Evolutionary conservation across 2,888 invertebrate genomes (phyloP).

Genomic region (Amphipyra tragopoginis): DNA sequence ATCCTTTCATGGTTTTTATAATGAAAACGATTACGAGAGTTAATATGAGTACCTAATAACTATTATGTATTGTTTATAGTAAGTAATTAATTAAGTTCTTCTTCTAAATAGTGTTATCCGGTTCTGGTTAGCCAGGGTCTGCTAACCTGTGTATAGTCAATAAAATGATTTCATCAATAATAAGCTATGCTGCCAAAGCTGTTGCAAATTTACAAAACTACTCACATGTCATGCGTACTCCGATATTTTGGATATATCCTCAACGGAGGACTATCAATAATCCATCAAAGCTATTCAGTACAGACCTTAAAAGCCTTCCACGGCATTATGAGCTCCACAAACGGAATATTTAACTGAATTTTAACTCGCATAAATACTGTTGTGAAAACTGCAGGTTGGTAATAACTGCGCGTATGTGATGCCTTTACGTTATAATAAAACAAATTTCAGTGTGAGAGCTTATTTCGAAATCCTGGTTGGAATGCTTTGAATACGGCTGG

Average conservation of each 20-base stretch:
- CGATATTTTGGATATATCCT: slow-evolving; percentile 13
- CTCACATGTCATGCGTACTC: not conserved
- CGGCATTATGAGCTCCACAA: slow-evolving; percentile 17
- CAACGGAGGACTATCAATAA: slow-evolving; percentile 8
- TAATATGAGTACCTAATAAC: not conserved
- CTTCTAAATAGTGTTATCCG: too few relatives aligned
- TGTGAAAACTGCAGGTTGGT: slow-evolving; percentile 11
- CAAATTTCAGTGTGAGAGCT: slow-evolving; percentile 60
- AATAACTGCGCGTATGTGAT: slow-evolving; percentile 4
- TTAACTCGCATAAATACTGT: slow-evolving; percentile 8
- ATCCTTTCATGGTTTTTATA: not conserved
- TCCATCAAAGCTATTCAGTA: slow-evolving; percentile 26
- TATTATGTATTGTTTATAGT: too few relatives aligned
- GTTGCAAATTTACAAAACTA: not conserved
- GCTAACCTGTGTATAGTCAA: too few relatives aligned
- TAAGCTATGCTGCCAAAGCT: not conserved
- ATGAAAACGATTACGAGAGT: not conserved
- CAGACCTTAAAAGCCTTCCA: slow-evolving; percentile 25
- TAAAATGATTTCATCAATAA: too few relatives aligned
- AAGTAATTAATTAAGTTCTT: too few relatives aligned
- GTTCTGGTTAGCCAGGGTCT: too few relatives aligned
- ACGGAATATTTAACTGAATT: slow-evolving; percentile 31
- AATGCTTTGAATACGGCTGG: slow-evolving; percentile 70
- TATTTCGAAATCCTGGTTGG: slow-evolving; percentile 64
- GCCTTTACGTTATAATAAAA: slow-evolving; percentile 48